Evolutionary conservation across 2,797 vertebrate species (phyloP), one percentile per base, ranked within the genome.

Genomic region (Sebastes vulpes): DNA sequence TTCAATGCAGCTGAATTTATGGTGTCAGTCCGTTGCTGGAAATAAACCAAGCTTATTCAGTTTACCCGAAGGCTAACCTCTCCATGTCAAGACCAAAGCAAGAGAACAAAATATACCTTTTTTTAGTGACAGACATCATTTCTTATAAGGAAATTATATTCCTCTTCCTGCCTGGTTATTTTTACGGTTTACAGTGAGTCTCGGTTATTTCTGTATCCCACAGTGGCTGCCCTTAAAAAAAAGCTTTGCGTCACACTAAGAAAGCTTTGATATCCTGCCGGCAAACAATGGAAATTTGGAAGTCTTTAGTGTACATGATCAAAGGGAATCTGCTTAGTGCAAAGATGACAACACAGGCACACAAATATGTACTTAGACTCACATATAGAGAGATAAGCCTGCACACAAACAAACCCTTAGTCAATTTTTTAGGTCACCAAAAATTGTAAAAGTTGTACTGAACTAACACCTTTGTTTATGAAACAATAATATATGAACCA

Each of bases 231-330:
- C 59, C 59, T 80, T 75, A 54, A 68, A 86, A 75, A 59, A 25
- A 38, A 59, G 65, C 60, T 38, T 81, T 57, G 50, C 64, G 66
- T 65, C 65, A 11, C 29, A 54, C 71, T 64, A 21, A 81, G 48
- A 79, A 77, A 59, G 73, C 89, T 89, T 93, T 90, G 83, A 94
- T 91, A 75, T 88, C 20, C 72, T 82, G 53, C 23, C 68, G 78
- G 73, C 79, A 91, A 85, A 90, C 90, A 93, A 79, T 77, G 23
- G 68, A 61, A 72, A 87, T 89, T 61, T 77, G 26, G 65, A 87
- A 71, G 72, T 89, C 56, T 66, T 89, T 72, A 79, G 72, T 87
- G 76, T 46, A 35, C 63, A 67, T 61, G 84, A 93, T 93, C 82
- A 91, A 88, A 91, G 81, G 25, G 63, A 85, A 77, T 81, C 48